Percentiles rank a stretch among this genome's conserved stretches.
Evolutionary conservation across 1,140 invertebrate genomes (phyloP).

Genomic region (Heliconius hewitsoni): DNA sequence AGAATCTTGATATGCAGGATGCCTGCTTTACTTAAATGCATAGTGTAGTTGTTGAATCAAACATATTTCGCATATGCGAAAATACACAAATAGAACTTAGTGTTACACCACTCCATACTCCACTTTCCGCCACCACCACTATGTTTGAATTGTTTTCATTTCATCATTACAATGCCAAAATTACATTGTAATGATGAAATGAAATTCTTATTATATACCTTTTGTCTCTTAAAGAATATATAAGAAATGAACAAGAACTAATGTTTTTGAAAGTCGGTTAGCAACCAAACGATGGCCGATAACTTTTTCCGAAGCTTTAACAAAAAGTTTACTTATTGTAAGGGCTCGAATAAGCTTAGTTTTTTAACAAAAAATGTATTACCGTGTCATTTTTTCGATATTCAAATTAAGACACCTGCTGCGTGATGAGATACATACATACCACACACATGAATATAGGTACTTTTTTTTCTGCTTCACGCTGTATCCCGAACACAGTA

Average conservation of each 20-base stretch:
- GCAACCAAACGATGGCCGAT: background rate
- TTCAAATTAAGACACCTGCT: constrained; percentile 31
- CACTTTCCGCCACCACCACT: no score
- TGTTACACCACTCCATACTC: no score
- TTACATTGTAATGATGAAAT: no score
- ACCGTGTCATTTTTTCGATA: constrained; percentile 27
- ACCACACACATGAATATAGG: background rate
- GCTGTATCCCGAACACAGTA: no score
- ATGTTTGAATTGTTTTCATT: no score
- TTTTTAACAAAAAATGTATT: constrained; percentile 10
- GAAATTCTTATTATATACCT: no score
- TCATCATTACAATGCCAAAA: no score
- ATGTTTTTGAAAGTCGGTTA: background rate
- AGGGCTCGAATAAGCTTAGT: constrained; percentile 6
- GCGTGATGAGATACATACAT: background rate
- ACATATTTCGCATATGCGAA: no score
- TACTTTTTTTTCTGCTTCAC: background rate
- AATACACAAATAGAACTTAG: no score
- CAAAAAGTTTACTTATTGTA: background rate
- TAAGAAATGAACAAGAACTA: background rate
- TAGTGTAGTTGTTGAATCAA: no score
- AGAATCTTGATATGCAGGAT: no score
- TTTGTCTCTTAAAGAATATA: background rate
- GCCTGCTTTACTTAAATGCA: no score
- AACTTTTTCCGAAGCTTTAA: background rate